phyloP scores from a whole-genome alignment of 1,140 invertebrate species.

The Psilanteris sp. region DNA sequence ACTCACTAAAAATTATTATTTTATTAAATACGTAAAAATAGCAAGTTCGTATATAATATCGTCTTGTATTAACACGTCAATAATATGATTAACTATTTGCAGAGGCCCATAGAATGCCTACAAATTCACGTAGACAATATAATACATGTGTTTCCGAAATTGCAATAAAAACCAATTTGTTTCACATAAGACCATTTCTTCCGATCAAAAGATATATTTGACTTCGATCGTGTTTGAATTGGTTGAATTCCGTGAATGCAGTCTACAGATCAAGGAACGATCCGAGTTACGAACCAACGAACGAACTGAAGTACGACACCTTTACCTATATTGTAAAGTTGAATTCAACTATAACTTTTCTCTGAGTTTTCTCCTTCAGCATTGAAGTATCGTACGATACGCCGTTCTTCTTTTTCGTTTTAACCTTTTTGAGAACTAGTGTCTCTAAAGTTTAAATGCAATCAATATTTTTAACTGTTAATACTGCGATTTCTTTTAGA shows the following conservation, averaged over 20 bases:
- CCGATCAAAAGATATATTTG: constrained; percentile 58
- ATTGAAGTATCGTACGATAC: constrained; percentile 49
- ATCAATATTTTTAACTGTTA: constrained; percentile 40
- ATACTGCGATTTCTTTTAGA: too few relatives aligned
- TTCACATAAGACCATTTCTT: constrained; percentile 54
- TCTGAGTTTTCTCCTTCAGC: constrained; percentile 45
- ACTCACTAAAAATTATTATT: too few relatives aligned
- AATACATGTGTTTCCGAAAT: constrained; percentile 33
- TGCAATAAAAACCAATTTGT: constrained; percentile 61
- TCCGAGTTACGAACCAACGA: constrained; percentile 45
- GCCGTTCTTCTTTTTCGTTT: constrained; percentile 27
- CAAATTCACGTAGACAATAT: constrained; percentile 40
- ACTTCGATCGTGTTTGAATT: constrained; percentile 49
- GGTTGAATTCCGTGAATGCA: constrained; percentile 58
- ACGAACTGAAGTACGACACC: constrained; percentile 58
- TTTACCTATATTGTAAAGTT: constrained; percentile 61
- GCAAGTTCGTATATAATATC: too few relatives aligned
- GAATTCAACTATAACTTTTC: constrained; percentile 63
- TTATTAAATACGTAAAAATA: too few relatives aligned
- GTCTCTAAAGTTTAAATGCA: constrained; percentile 38
- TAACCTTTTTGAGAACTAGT: constrained; percentile 7
- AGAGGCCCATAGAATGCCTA: neutral
- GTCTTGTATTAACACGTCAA: too few relatives aligned
- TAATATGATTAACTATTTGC: constrained; percentile 21
- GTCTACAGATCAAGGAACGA: constrained; percentile 36